phyloP scores from a whole-genome alignment of 2,797 vertebrate species.

The Lithobates pipiens region DNA sequence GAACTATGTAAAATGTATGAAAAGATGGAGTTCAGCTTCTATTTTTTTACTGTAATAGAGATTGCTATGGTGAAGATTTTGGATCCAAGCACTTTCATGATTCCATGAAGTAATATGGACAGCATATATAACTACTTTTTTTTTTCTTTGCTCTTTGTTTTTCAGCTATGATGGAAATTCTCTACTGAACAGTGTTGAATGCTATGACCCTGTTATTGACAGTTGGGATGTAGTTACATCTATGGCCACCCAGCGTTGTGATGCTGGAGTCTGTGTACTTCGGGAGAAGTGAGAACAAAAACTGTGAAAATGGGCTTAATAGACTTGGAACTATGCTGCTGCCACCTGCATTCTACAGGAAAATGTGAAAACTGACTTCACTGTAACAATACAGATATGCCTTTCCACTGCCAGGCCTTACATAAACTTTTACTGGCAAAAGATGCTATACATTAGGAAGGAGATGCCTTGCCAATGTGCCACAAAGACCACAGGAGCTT shows the following conservation, averaged over 20 bases:
- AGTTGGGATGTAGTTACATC: slow-evolving; percentile 99
- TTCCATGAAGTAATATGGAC: neutral
- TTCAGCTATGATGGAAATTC: slow-evolving; percentile 96
- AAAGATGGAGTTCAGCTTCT: too few relatives aligned
- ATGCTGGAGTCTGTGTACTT: slow-evolving; percentile 95
- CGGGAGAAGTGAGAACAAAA: slow-evolving; percentile 87
- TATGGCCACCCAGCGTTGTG: slow-evolving; percentile 98
- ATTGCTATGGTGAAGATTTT: neutral
- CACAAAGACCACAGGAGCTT: neutral
- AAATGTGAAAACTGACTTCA: slow-evolving; percentile 13
- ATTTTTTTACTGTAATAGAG: neutral
- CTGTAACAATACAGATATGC: neutral
- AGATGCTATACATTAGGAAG: slow-evolving; percentile 2
- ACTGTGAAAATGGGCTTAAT: slow-evolving; percentile 1
- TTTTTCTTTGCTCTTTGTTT: slow-evolving; percentile 32
- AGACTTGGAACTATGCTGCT: neutral
- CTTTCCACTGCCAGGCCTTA: neutral
- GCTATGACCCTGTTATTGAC: slow-evolving; percentile 97
- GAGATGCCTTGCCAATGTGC: slow-evolving; percentile 20
- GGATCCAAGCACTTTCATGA: neutral
- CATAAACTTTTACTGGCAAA: neutral
- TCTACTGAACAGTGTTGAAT: slow-evolving; percentile 96
- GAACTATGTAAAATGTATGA: too few relatives aligned
- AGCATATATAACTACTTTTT: neutral
- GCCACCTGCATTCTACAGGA: neutral